Base-by-base conservation (phyloP, 2,888 invertebrate genomes). In the Pyrrhia umbra region DNA sequence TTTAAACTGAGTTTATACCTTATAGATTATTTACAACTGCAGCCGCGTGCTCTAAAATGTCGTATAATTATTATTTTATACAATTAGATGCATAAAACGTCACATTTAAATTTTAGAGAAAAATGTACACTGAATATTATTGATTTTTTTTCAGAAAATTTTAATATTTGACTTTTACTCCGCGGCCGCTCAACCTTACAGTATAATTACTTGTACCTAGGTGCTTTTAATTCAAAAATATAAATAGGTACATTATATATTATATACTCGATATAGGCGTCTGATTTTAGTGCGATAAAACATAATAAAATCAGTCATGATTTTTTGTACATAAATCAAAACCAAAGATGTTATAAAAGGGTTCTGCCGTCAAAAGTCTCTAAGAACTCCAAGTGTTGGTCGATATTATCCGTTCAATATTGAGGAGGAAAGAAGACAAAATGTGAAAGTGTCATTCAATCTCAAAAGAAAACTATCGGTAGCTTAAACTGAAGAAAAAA, bases 131-230 rank as follows among this genome's bases (percentile, higher is more conserved):
- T 39, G 10, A 39, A 30, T 23, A 21, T 30, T 6, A 43, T 25
- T 49, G 27, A 40, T 30, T 18, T 15, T 39, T 34, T 0, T n/a
- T 27, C 13, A 8, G 30, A 30, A 37, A 13, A 27, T 30, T 46
- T 49, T 27, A 47, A 57, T 71, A 64, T 67, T 80, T 75, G 74
- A 78, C 82, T 80, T 83, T 79, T 76, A 76, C 72, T 49, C 56
- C 61, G 45, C 66, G 45, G 60, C 54, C 34, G 71, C 73, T 52
- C 77, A 49, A 47, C 54, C 81, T 72, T 80, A 78, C 51, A 63
- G 54, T 60, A 57, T 81, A 75, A 84, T 83, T 86, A 87, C 89
- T 93, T 93, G 92, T 92, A 92, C 92, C 90, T 90, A 92, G 91
- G 91, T 92, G 93, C 91, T 86, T 86, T 85, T 78, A 72, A 74